Evolutionary conservation across 2,113 vertebrate species (phyloP).

Genomic region (Sminthopsis crassicaudata): DNA sequence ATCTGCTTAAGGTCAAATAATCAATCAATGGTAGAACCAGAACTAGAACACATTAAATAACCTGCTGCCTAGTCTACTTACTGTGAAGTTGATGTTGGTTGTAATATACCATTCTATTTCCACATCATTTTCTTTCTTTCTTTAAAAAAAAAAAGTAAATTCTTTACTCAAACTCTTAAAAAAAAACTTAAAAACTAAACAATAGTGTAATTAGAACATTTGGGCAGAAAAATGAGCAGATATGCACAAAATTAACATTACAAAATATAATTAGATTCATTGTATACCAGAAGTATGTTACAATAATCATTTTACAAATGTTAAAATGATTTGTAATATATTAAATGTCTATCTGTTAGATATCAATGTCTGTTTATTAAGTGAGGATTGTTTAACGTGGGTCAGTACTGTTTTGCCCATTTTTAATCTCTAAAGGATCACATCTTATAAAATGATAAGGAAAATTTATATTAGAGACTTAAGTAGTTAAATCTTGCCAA

Average conservation of each 20-base stretch:
- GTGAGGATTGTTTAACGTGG: constrained; percentile 25
- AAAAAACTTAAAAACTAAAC: constrained; percentile 75
- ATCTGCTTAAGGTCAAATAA: not conserved
- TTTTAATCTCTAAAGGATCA: constrained; percentile 52
- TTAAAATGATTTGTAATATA: constrained; percentile 67
- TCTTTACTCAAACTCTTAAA: constrained; percentile 74
- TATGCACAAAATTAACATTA: constrained; percentile 79
- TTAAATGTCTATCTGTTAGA: constrained; percentile 50
- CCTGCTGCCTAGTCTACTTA: constrained; percentile 40
- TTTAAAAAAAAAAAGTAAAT: constrained; percentile 43
- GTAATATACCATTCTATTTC: constrained; percentile 54
- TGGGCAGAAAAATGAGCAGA: constrained; percentile 77
- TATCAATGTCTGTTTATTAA: constrained; percentile 49
- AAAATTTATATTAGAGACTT: constrained; percentile 36
- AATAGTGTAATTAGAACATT: constrained; percentile 71
- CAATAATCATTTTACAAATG: constrained; percentile 55
- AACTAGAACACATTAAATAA: constrained; percentile 12
- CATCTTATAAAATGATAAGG: constrained; percentile 27
- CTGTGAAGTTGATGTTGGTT: constrained; percentile 26
- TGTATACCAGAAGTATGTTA: constrained; percentile 56
- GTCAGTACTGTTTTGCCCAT: constrained; percentile 53
- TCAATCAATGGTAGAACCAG: not conserved
- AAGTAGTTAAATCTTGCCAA: constrained; percentile 35
- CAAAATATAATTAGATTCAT: constrained; percentile 72
- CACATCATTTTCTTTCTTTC: not conserved